Evolutionary conservation across 1,140 invertebrate genomes (phyloP).

Genomic region (Bactericera cockerelli): DNA sequence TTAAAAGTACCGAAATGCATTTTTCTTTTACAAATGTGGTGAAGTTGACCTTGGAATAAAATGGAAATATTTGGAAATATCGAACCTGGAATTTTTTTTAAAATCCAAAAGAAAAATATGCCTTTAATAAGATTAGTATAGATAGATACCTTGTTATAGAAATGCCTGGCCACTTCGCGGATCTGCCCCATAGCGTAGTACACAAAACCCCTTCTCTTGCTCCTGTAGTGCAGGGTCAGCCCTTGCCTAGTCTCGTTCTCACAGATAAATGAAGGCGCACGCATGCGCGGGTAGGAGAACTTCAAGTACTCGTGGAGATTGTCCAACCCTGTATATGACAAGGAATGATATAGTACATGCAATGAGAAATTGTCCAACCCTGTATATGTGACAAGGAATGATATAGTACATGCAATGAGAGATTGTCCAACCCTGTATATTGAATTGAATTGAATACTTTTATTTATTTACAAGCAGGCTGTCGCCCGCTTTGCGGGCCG

Average conservation of each 20-base stretch:
- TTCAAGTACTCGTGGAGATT: slow-evolving; percentile 95
- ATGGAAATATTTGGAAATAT: too few relatives aligned
- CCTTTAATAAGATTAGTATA: too few relatives aligned
- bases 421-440: slow-evolving; percentile 60
- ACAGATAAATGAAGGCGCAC: slow-evolving; percentile 89
- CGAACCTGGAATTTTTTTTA: too few relatives aligned
- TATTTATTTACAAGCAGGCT: too few relatives aligned
- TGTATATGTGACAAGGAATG: slow-evolving; percentile 69
- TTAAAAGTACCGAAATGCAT: too few relatives aligned
- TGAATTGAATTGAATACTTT: too few relatives aligned
- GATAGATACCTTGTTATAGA: slow-evolving; percentile 22
- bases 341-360: not conserved
- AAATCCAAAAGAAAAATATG: too few relatives aligned
- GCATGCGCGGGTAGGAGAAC: slow-evolving; percentile 85
- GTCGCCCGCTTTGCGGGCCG: too few relatives aligned
- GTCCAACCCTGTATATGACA: slow-evolving; percentile 44
- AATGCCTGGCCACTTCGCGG: slow-evolving; percentile 42
- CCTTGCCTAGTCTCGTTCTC: slow-evolving; percentile 86
- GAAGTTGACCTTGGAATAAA: too few relatives aligned
- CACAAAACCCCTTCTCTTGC: slow-evolving; percentile 78
- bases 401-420: slow-evolving; percentile 93
- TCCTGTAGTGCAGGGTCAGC: slow-evolving; percentile 82
- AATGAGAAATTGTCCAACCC: not conserved
- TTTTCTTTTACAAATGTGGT: too few relatives aligned
- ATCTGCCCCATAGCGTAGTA: slow-evolving; percentile 97